phyloP scores from a whole-genome alignment of 2,113 vertebrate genomes.

The Heterochromis multidens region DNA sequence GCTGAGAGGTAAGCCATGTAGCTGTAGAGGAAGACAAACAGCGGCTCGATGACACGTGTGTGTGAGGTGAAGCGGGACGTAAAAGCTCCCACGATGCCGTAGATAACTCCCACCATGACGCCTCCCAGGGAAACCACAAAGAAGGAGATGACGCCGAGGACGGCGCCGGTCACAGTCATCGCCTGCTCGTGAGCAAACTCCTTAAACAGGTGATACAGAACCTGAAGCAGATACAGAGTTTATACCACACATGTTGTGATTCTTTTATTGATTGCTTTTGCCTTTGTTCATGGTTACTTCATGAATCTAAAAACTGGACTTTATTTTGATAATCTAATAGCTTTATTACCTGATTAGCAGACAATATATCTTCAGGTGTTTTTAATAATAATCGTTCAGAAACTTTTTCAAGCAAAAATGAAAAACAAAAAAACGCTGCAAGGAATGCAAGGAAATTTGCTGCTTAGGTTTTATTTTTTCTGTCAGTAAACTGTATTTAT shows the following conservation, averaged over 20 bases:
- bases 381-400: background rate
- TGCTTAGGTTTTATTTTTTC: background rate
- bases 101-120: constrained; percentile 85
- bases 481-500: background rate
- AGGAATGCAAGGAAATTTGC: too few relatives aligned
- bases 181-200: constrained; percentile 82
- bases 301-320: rapidly evolving
- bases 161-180: constrained; percentile 79
- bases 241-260: too few relatives aligned
- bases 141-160: constrained; percentile 91
- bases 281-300: rapidly evolving
- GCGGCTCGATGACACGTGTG: constrained; percentile 95
- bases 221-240: constrained; percentile 63
- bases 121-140: constrained; percentile 90
- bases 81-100: constrained; percentile 88
- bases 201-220: constrained; percentile 93
- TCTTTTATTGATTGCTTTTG: background rate
- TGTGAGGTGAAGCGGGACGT: constrained; percentile 93
- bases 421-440: rapidly evolving
- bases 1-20: constrained; percentile 97
- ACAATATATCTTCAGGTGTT: too few relatives aligned
- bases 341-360: background rate
- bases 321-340: background rate
- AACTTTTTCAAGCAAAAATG: background rate
- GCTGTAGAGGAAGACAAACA: constrained; percentile 98